phyloP scores from a whole-genome alignment of 2,888 invertebrate genomes.

The Tachina lurida region DNA sequence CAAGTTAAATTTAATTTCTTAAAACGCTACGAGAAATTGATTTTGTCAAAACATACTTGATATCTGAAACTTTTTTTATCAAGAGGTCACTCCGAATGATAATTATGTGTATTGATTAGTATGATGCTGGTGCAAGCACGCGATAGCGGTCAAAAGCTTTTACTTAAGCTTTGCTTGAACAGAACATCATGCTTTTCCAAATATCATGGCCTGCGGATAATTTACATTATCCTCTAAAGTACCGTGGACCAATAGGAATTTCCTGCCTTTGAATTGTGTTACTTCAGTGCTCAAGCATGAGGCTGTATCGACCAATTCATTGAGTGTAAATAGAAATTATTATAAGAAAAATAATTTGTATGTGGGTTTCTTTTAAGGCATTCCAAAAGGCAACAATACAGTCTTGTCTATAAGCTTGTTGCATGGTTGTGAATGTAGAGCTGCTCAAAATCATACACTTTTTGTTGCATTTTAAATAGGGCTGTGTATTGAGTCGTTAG shows the following conservation, averaged over 20 bases:
- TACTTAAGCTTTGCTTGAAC: constrained; percentile 94
- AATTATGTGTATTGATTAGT: too few relatives aligned
- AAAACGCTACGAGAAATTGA: too few relatives aligned
- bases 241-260: constrained; percentile 96
- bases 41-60: too few relatives aligned
- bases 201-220: constrained; percentile 96
- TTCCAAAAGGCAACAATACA: background rate
- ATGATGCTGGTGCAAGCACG: too few relatives aligned
- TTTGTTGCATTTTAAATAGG: background rate
- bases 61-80: too few relatives aligned
- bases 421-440: too few relatives aligned
- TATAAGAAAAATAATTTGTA: background rate
- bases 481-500: too few relatives aligned
- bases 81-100: too few relatives aligned
- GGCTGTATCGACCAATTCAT: constrained; percentile 88
- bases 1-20: too few relatives aligned
- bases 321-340: constrained; percentile 98
- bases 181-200: constrained; percentile 93
- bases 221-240: constrained; percentile 98
- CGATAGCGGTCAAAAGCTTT: too few relatives aligned
- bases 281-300: constrained; percentile 90
- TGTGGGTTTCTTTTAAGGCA: background rate
- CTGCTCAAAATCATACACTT: background rate
- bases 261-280: constrained; percentile 87
- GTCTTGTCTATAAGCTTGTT: background rate